Evolutionary conservation across 2,888 invertebrate species (phyloP).

Genomic region (Leptinotarsa rubiginosa): DNA sequence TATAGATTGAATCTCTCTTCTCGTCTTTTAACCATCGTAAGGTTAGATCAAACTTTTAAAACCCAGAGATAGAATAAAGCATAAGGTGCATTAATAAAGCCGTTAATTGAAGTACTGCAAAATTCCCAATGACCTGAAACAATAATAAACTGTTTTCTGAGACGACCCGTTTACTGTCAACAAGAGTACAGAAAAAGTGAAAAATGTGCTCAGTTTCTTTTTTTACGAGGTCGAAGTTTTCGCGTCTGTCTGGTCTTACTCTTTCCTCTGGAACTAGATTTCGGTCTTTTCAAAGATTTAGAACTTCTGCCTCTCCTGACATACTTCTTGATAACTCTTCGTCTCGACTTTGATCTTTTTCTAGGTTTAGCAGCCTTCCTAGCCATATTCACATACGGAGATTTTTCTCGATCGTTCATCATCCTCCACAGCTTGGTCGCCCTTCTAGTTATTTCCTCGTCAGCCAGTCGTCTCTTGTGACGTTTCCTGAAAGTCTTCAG

Average conservation of each 20-base stretch:
- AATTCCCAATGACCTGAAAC: no score
- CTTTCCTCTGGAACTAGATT: neutral
- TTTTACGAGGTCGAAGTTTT: no score
- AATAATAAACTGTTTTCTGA: neutral
- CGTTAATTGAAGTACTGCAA: no score
- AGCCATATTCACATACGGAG: constrained; percentile 47
- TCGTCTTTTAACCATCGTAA: no score
- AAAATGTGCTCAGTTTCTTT: no score
- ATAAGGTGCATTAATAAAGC: no score
- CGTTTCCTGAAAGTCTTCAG: constrained; percentile 48
- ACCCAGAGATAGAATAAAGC: no score
- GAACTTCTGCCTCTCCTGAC: constrained; percentile 20
- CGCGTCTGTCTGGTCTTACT: no score
- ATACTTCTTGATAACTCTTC: neutral
- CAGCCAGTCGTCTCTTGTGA: constrained; percentile 39
- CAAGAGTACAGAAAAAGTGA: neutral
- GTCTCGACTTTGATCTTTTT: neutral
- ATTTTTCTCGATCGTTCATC: constrained; percentile 50
- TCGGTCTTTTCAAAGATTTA: neutral
- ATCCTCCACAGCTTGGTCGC: constrained; percentile 48
- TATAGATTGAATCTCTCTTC: no score
- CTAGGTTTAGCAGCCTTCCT: constrained; percentile 41
- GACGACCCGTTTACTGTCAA: neutral
- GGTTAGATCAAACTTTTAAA: no score
- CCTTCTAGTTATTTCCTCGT: constrained; percentile 42